phyloP scores from a whole-genome alignment of 92 coral and sea anemone genomes.

The Isaurus tuberculatus region DNA sequence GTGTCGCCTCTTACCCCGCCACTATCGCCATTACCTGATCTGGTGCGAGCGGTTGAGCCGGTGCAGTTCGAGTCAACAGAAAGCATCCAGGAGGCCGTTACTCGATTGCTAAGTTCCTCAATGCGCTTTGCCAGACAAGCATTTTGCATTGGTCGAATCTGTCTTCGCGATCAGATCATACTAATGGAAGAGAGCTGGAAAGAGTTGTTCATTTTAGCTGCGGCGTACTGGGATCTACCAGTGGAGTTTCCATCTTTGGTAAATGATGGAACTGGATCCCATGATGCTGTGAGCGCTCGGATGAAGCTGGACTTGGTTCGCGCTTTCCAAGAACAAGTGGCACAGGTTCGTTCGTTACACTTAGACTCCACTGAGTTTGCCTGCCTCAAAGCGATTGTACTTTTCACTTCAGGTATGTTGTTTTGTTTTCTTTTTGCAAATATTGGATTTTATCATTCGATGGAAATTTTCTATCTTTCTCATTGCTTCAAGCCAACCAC shows the following conservation, averaged over 20 bases:
- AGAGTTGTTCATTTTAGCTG: slow-evolving; percentile 90
- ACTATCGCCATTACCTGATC: slow-evolving; percentile 62
- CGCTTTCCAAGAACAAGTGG: slow-evolving; percentile 76
- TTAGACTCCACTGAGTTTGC: slow-evolving; percentile 89
- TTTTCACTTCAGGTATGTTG: slow-evolving; percentile 91
- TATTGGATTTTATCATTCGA: background rate
- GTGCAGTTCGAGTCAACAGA: slow-evolving; percentile 76
- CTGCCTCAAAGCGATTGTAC: slow-evolving; percentile 83
- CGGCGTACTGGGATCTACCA: slow-evolving; percentile 90
- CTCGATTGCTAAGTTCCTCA: slow-evolving; percentile 76
- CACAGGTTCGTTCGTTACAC: slow-evolving; percentile 75
- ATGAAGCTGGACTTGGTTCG: slow-evolving; percentile 67
- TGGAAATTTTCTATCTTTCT: no score
- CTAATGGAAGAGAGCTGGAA: slow-evolving; percentile 97
- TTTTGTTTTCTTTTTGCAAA: background rate
- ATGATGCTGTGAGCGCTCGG: slow-evolving; percentile 45
- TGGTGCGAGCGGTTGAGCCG: slow-evolving; percentile 77
- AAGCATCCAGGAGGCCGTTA: slow-evolving; percentile 79
- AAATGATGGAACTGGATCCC: slow-evolving; percentile 53
- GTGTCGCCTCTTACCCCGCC: slow-evolving; percentile 40
- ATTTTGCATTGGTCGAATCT: slow-evolving; percentile 82
- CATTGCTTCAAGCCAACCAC: no score
- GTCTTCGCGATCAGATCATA: slow-evolving; percentile 95
- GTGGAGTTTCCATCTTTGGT: slow-evolving; percentile 68
- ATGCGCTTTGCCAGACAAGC: slow-evolving; percentile 91